Percentiles rank a stretch among this genome's conserved stretches.
Evolutionary conservation across 2,888 invertebrate genomes (phyloP).

Genomic region (Seira sanloemensis): DNA sequence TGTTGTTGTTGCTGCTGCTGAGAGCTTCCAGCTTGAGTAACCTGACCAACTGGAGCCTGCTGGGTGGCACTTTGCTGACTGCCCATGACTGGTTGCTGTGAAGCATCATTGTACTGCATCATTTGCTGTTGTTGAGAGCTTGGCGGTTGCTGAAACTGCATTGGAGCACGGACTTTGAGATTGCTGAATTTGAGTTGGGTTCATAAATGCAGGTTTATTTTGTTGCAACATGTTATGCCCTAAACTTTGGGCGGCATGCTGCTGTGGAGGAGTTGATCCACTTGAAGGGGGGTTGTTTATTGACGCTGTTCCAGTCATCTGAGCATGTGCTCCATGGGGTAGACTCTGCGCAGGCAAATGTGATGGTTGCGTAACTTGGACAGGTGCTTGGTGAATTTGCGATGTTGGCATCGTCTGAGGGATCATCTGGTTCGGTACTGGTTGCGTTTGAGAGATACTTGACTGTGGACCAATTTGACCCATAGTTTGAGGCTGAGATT

Average conservation of each 20-base stretch:
- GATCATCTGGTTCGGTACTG: slow-evolving; percentile 50
- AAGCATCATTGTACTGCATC: slow-evolving; percentile 17
- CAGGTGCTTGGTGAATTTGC: slow-evolving; percentile 58
- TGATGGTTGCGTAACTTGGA: slow-evolving; percentile 54
- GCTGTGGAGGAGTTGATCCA: slow-evolving; percentile 74
- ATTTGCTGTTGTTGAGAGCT: slow-evolving; percentile 59
- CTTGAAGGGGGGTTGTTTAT: slow-evolving; percentile 70
- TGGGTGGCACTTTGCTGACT: slow-evolving; percentile 46
- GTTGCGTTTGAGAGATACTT: slow-evolving; percentile 44
- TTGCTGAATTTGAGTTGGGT: slow-evolving; percentile 74
- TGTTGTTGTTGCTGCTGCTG: slow-evolving; percentile 43
- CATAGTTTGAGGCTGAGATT: slow-evolving; percentile 50
- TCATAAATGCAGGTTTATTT: slow-evolving; percentile 66
- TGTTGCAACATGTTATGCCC: slow-evolving; percentile 68
- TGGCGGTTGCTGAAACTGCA: slow-evolving; percentile 60
- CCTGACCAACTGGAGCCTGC: slow-evolving; percentile 43
- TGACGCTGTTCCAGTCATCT: slow-evolving; percentile 56
- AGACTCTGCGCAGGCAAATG: slow-evolving; percentile 72
- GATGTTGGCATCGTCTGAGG: slow-evolving; percentile 48
- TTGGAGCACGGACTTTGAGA: slow-evolving; percentile 63
- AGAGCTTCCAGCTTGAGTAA: slow-evolving; percentile 34
- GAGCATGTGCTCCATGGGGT: slow-evolving; percentile 68
- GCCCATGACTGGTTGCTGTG: slow-evolving; percentile 34
- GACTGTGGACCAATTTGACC: slow-evolving; percentile 55
- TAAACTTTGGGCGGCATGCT: slow-evolving; percentile 72